Base-by-base conservation (phyloP, 2,888 invertebrate species). In the Ophion ellenae region DNA sequence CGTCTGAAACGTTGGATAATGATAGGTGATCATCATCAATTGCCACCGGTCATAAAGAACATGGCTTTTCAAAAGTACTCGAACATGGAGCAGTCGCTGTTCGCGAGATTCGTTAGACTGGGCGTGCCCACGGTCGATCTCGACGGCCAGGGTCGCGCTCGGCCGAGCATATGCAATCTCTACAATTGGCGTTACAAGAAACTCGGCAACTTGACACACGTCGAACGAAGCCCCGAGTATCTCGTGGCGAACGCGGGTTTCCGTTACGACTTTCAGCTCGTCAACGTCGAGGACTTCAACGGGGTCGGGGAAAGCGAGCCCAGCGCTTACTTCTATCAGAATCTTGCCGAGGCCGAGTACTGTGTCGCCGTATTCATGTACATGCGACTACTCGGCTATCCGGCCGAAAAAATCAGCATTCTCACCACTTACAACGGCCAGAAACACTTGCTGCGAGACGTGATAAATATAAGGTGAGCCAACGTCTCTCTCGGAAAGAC, bases 21-120 rank as follows among this genome's bases (percentile, higher is more conserved):
- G 99, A 99, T 99, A 91, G 99, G 99, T 0, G 99, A 98, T 95
- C 99, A 99, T 94, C 99, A 99, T 94, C 99, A 99, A 94, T 95
- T 99, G 89, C 99, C 99, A 0, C 99, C 99, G 0, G 99, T 99
- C 14, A 99, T 99, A 70, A 99, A 99, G 95, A 99, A 99, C 94
- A 99, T 99, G 98, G 99, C 99, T 9, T 99, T 99, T 95, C 99
- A 99, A 94, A 99, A 99, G 94, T 99, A 99, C 94, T 99, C 98
- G 79, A 99, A 99, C 93, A 99, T 99, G 99, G 99, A 99, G 92
- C 99, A 99, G 95, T 99, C 99, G 78, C 95, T 99, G 64, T 99
- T 99, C 94, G 99, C 99, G 0, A 95, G 99, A 88, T 97, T 99
- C 93, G 99, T 99, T 17, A 95, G 99, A 9, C 95, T 99, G 0